A percentile compares a stretch with the other conserved stretches of the same genome.
These are phyloP conservation scores for Caenorhabditis angaria DNA, from an alignment of 2,888 invertebrate genomes.

Conservation along the genomic window DNA sequence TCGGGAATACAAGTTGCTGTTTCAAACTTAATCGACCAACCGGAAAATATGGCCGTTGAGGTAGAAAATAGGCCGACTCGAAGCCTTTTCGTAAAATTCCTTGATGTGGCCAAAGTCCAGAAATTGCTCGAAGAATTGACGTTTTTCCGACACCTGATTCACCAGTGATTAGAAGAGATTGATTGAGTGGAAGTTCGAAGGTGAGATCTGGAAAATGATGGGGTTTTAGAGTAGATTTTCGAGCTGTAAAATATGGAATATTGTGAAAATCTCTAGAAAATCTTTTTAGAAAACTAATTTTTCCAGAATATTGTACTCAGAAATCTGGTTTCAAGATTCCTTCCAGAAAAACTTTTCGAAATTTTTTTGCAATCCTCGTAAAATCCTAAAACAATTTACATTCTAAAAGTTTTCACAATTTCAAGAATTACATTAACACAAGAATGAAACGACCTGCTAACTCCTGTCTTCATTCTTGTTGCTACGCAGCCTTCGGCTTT, in stretches of 20 bases:
- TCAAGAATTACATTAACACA: too few relatives aligned
- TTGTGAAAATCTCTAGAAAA: too few relatives aligned
- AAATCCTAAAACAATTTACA: too few relatives aligned
- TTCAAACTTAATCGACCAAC: conserved; percentile 73
- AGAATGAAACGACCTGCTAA: too few relatives aligned
- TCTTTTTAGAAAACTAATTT: too few relatives aligned
- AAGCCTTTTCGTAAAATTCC: conserved; percentile 30
- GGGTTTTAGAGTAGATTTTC: too few relatives aligned
- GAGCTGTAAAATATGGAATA: too few relatives aligned
- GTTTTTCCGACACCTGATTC: conserved; percentile 95
- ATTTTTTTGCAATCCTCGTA: too few relatives aligned
- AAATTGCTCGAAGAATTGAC: conserved; percentile 87
- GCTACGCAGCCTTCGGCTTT: neutral
- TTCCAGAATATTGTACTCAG: too few relatives aligned
- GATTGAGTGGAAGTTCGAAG: conserved; percentile 73
- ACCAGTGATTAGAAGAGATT: conserved; percentile 84
- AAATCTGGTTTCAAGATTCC: too few relatives aligned
- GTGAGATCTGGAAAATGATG: conserved; percentile 72
- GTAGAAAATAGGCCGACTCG: conserved; percentile 74
- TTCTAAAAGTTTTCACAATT: too few relatives aligned
- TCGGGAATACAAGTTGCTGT: conserved; percentile 41
- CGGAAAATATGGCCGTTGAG: conserved; percentile 77
- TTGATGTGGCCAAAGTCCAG: conserved; percentile 88
- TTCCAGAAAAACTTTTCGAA: neutral
- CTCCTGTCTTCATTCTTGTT: too few relatives aligned